Evolutionary conservation across 2,888 invertebrate species (phyloP).

Genomic region (Pollenia angustigena): DNA sequence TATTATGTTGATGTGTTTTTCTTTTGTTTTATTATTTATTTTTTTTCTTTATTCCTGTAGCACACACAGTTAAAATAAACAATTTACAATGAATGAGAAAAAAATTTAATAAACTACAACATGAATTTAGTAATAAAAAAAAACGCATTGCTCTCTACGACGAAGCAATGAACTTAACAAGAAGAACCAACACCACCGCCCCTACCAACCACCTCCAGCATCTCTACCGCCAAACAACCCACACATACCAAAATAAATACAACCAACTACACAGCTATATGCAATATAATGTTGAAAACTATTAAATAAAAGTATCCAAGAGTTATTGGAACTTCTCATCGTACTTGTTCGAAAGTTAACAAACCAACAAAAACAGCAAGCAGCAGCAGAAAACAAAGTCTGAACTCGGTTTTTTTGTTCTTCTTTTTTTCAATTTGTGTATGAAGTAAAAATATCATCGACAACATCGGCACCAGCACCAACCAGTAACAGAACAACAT

Average conservation of each 20-base stretch:
- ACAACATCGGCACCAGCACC: neutral
- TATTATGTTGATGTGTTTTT: conserved; percentile 20
- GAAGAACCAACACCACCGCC: conserved; percentile 20
- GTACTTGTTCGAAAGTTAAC: conserved; percentile 23
- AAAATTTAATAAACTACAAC: neutral
- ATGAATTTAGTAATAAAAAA: conserved; percentile 33
- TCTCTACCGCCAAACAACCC: conserved; percentile 1
- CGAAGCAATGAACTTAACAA: conserved; percentile 54
- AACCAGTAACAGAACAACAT: conserved; percentile 40
- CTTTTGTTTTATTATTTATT: conserved; percentile 25
- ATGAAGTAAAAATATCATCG: conserved; percentile 14
- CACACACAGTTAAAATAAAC: conserved; percentile 42
- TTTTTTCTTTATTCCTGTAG: neutral
- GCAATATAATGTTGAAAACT: conserved; percentile 22
- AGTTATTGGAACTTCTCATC: conserved; percentile 45
- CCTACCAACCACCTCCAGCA: conserved; percentile 22
- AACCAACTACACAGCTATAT: conserved; percentile 25
- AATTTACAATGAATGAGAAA: conserved; percentile 11
- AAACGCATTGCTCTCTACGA: conserved; percentile 39
- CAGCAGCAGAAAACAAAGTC: conserved; percentile 20
- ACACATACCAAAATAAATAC: conserved; percentile 38
- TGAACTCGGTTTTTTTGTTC: conserved; percentile 45
- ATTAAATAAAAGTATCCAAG: conserved; percentile 42
- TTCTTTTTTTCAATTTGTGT: conserved; percentile 13
- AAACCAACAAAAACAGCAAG: conserved; percentile 6